Percentiles rank a stretch among this genome's conserved stretches.
These are phyloP conservation scores for Scalopus aquaticus DNA, from an alignment of 2,113 vertebrate genomes.

Conservation along the genomic window DNA sequence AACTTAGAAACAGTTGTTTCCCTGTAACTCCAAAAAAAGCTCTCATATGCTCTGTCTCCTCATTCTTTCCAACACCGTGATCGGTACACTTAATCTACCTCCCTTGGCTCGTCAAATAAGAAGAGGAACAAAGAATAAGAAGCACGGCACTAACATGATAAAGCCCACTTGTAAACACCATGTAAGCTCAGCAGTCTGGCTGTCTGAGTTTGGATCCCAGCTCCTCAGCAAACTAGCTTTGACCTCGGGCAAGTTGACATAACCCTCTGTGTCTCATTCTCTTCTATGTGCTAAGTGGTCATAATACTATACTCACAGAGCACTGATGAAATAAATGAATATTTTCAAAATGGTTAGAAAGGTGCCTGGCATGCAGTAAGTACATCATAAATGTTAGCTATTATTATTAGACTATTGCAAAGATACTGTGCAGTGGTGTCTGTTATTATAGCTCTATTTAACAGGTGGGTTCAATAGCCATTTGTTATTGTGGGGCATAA, in stretches of 20 bases:
- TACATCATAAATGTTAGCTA: not conserved
- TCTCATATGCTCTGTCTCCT: constrained; percentile 20
- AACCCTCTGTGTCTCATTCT: not conserved
- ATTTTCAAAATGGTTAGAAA: not conserved
- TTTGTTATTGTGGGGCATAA: not conserved
- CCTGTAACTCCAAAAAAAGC: constrained; percentile 56
- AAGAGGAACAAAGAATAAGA: not conserved
- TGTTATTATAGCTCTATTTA: not conserved
- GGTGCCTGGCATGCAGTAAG: not conserved
- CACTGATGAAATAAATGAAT: not conserved
- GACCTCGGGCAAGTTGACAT: not conserved
- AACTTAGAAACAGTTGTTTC: constrained; percentile 75
- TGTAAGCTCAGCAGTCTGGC: not conserved
- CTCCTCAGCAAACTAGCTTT: not conserved
- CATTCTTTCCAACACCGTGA: constrained; percentile 55
- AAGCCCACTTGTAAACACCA: not conserved
- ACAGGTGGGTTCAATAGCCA: not conserved
- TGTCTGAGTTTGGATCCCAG: not conserved
- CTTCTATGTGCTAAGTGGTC: not conserved
- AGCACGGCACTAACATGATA: not conserved
- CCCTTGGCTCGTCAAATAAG: not conserved
- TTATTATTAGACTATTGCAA: not conserved
- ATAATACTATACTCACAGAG: not conserved
- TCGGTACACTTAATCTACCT: constrained; percentile 76
- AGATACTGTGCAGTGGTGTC: not conserved